Evolutionary conservation across 2,888 invertebrate genomes (phyloP).

Genomic region (Dicyrtoma fusca): DNA sequence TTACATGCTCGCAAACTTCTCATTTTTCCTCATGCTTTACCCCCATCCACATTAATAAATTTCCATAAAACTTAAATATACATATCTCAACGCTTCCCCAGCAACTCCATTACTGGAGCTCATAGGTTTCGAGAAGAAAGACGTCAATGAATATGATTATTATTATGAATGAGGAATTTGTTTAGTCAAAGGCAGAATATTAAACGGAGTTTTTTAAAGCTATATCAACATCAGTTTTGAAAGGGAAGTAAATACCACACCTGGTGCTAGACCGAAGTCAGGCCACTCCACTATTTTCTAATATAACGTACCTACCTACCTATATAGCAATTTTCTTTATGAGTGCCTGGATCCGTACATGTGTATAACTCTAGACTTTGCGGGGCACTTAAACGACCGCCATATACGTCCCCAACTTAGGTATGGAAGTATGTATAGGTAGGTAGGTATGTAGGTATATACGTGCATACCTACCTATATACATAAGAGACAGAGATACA

Average conservation of each 20-base stretch:
- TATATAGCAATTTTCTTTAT: too few species aligned
- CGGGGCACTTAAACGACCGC: too few species aligned
- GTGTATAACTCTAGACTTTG: too few species aligned
- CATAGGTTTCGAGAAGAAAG: conserved; percentile 30
- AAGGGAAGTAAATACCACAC: conserved; percentile 42
- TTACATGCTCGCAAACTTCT: conserved; percentile 23
- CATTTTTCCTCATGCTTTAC: conserved; percentile 32
- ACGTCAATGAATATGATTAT: conserved; percentile 40
- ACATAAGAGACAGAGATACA: too few species aligned
- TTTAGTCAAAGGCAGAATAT: conserved; percentile 31
- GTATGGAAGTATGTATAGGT: too few species aligned
- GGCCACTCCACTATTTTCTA: too few species aligned
- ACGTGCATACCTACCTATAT: too few species aligned
- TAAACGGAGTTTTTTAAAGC: conserved; percentile 32
- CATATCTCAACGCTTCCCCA: conserved; percentile 25
- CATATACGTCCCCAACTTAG: too few species aligned
- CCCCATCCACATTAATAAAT: conserved; percentile 39
- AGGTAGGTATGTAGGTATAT: too few species aligned
- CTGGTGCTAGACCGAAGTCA: conserved; percentile 8
- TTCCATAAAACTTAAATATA: conserved; percentile 36
- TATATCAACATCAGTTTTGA: conserved; percentile 19
- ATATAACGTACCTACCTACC: too few species aligned
- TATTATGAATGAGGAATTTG: conserved; percentile 38
- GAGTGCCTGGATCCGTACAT: too few species aligned
- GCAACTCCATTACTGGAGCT: conserved; percentile 33